Evolutionary conservation across 2,797 vertebrate species (phyloP).

Genomic region (Gallirallus australis): DNA sequence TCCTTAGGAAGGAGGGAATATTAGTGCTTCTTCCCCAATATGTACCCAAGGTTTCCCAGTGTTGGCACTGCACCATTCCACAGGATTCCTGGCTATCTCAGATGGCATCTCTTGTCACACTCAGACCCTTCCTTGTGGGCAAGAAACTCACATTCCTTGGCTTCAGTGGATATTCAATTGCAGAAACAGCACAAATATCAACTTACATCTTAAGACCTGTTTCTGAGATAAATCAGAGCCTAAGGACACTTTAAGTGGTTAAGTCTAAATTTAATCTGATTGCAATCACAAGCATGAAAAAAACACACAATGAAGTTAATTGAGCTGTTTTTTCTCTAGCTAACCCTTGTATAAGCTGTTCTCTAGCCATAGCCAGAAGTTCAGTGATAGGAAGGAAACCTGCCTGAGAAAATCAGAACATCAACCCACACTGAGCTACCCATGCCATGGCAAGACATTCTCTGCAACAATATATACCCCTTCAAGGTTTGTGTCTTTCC

Average conservation of each 20-base stretch:
- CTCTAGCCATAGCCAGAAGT: background rate
- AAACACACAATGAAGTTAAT: background rate
- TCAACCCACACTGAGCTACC: background rate
- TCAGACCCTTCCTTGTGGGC: conserved; percentile 78
- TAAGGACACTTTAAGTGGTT: background rate
- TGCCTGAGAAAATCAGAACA: background rate
- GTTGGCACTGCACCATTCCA: conserved; percentile 81
- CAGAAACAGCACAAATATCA: conserved; percentile 64
- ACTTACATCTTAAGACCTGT: background rate
- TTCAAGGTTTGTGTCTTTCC: background rate
- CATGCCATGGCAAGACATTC: background rate
- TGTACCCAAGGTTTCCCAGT: conserved; percentile 80
- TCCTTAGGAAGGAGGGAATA: conserved; percentile 80
- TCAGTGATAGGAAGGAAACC: background rate
- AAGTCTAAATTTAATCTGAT: background rate
- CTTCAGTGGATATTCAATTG: conserved; percentile 80
- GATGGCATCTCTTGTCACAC: conserved; percentile 80
- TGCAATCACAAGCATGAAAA: background rate
- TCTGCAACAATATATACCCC: background rate
- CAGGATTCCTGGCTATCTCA: conserved; percentile 79
- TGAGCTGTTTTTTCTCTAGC: background rate
- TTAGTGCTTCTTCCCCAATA: conserved; percentile 74
- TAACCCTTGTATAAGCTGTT: background rate
- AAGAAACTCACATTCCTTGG: conserved; percentile 82
- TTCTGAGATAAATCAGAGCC: conserved; percentile 4